A percentile compares a stretch with the other conserved stretches of the same genome.
These are phyloP conservation scores for Dryobates pubescens DNA, from an alignment of 2,797 vertebrate genomes.

Conservation along the genomic window DNA sequence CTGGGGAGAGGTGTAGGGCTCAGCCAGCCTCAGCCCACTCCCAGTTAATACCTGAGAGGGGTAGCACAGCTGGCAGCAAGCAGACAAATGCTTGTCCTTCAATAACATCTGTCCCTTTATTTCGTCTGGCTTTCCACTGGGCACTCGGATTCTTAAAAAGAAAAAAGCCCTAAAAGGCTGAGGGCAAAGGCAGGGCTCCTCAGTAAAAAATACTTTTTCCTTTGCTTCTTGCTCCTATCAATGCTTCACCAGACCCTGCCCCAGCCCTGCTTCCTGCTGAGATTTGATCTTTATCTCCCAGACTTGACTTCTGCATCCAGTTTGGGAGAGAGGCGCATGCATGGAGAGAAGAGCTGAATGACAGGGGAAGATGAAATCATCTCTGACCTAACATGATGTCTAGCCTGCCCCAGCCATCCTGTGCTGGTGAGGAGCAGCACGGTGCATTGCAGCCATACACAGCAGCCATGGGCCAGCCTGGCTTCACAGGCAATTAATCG, in stretches of 20 bases:
- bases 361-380: not conserved
- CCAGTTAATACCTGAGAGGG: not conserved
- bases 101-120: not conserved
- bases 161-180: not conserved
- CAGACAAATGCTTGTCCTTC: not conserved
- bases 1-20: not conserved
- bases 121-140: not conserved
- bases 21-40: not conserved
- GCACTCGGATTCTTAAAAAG: not conserved
- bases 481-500: slow-evolving; percentile 49
- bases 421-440: fast-evolving
- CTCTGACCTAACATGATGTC: not conserved
- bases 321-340: not conserved
- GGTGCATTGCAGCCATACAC: fast-evolving
- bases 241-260: not conserved
- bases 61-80: not conserved
- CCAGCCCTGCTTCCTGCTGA: not conserved
- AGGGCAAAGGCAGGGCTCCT: not conserved
- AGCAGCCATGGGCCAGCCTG: not conserved
- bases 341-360: not conserved
- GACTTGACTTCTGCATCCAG: fast-evolving
- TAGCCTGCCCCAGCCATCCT: not conserved
- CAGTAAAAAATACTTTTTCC: not conserved
- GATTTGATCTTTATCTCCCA: not conserved
- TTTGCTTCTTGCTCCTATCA: not conserved